Percentiles rank a stretch among this genome's conserved stretches.
Conservation (phyloP, 2,113 vertebrate genomes). For the Tringa solitaria region DNA sequence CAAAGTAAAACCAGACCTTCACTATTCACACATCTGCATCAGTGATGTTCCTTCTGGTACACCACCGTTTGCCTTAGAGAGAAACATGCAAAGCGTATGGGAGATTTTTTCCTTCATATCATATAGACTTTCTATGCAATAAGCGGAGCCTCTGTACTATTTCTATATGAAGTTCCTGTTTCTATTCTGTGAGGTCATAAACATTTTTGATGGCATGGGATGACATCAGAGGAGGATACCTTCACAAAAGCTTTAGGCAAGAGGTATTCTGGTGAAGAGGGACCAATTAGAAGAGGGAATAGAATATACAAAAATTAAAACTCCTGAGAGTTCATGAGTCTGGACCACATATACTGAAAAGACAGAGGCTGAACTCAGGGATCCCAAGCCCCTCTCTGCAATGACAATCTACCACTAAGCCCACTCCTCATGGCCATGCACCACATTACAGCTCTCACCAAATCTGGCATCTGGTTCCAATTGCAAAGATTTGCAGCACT, state of each 20-base stretch:
- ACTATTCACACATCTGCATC: background rate
- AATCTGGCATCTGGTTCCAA: background rate
- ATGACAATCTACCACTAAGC: background rate
- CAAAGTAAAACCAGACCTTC: background rate
- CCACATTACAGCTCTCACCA: background rate
- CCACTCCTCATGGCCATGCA: background rate
- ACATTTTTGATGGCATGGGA: background rate
- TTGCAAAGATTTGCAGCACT: background rate
- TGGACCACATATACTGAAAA: background rate
- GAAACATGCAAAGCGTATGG: rapidly evolving
- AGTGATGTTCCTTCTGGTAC: background rate
- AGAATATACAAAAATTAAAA: background rate
- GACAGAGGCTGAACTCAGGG: background rate
- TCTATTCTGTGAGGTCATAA: background rate
- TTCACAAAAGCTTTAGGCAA: background rate
- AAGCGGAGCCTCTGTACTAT: background rate
- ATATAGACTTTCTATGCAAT: background rate
- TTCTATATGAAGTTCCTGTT: background rate
- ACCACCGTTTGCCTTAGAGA: background rate
- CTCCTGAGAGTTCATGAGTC: background rate
- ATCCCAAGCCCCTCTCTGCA: background rate
- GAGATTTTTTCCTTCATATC: background rate
- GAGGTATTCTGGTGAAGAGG: background rate
- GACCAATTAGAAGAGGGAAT: no score
- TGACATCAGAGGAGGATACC: background rate